Conservation (phyloP, 1,140 invertebrate species). For the Gerris buenoi region DNA sequence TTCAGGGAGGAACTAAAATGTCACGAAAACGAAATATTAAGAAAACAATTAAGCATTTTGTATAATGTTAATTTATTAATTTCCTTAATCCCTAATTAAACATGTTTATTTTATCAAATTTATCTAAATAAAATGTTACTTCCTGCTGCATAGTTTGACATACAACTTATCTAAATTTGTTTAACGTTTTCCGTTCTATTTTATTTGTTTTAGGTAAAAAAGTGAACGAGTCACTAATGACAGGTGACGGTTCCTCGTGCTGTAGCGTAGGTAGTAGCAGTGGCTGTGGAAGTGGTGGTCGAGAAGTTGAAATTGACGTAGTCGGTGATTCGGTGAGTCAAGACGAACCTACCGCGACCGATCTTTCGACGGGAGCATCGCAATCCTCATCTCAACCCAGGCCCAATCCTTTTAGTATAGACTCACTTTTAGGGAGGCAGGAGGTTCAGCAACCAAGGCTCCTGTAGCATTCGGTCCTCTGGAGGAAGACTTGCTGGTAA, state of each 20-base stretch:
- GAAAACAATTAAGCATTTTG: no score
- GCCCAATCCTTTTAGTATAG: slow-evolving; percentile 70
- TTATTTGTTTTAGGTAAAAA: background rate
- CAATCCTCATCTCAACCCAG: slow-evolving; percentile 32
- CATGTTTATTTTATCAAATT: no score
- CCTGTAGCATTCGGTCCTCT: background rate
- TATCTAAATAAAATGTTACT: no score
- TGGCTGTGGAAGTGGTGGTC: slow-evolving; percentile 22
- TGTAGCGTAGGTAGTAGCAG: slow-evolving; percentile 21
- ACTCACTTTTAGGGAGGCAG: slow-evolving; percentile 48
- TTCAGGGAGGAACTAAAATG: no score
- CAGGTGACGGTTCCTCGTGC: slow-evolving; percentile 6
- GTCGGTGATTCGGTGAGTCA: slow-evolving; percentile 38
- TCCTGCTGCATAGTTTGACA: no score
- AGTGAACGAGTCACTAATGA: background rate
- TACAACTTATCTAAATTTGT: no score
- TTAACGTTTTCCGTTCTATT: no score
- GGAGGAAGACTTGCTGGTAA: background rate
- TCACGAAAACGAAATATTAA: no score
- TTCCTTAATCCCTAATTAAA: no score
- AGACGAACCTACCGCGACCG: slow-evolving; percentile 29
- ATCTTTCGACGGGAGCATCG: slow-evolving; percentile 30
- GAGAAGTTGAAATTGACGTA: slow-evolving; percentile 58
- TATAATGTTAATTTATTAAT: no score
- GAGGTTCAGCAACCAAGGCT: background rate